Base-by-base conservation (phyloP, 2,113 vertebrate genomes). In the Plecturocebus donacophilus region DNA sequence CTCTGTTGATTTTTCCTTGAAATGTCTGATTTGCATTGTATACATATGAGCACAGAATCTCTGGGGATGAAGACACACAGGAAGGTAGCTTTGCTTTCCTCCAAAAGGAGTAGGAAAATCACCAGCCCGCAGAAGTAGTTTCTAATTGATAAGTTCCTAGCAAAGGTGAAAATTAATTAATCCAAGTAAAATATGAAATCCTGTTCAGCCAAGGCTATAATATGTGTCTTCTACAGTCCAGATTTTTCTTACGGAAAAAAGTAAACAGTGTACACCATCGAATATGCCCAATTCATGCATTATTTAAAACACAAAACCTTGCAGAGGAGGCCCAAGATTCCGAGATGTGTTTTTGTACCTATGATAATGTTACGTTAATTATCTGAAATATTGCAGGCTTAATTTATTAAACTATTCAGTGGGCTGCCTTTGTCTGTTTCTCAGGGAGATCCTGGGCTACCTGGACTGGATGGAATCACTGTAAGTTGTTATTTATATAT, bases 371-470 rank as follows among this genome's bases (percentile, higher is more conserved):
- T 95, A 71, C 8, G 13, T 94, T 52, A 42, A 12, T 97, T 92
- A 35, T 94, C 38, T 93, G 66, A 95, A 96, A 91, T 76, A 80
- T 38, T 30, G 23, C n/a, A 73, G 40, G 13, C 8, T 89, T 96
- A 79, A 84, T 49, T 86, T 82, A 93, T 94, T 91, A 56, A 91
- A 90, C 61, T 81, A 49, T 84, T 91, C 68, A 70, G 14, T 90
- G 27, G 88, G 52, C 75, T 86, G 17, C 71, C 30, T 96, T 96
- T 97, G 30, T 97, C 38, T 96, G 42, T 97, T 97, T 98, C 96
- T 97, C 97, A 99, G 99, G 98, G 98, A 92, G 94, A 98, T 49
- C 98, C 98, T 75, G 99, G 99, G n/a, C 92, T 98, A 47, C 99
- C 98, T 45, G 99, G 99, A 95, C 8, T 95, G 45, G 97, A 98